Evolutionary conservation across 2,113 vertebrate species (phyloP), one percentile per base, ranked within the genome.

Genomic region (Thermophis baileyi): DNA sequence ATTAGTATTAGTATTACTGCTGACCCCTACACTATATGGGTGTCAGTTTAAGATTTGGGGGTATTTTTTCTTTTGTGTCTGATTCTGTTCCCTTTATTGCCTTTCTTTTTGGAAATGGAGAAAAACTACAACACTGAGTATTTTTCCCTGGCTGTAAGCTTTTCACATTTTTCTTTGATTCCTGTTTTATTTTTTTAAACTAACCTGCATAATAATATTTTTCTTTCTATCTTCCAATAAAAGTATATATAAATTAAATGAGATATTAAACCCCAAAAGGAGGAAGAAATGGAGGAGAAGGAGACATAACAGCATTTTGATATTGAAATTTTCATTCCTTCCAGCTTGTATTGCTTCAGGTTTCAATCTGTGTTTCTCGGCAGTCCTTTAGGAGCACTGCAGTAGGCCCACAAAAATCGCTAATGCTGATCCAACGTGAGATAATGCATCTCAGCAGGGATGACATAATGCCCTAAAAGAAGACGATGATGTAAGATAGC

Each of bases 401-500:
- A 98, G 98, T 97, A 97, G 96, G 97, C 97, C 97, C 1, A 93
- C 97, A 98, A 97, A 97, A 97, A 97, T 98, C 22, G 88, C 97
- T 98, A 97, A 97, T 98, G 97, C 97, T 97, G 97, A 97, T 97
- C 97, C 97, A 97, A 97, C 95, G 95, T 95, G 94, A 97, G 97
- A 98, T 97, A 98, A 98, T 98, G 97, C 89, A 89, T 97, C 98
- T 98, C 97, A 97, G 97, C 97, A 98, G 97, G 96, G 97, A 98
- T 98, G 98, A 98, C 98, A 98, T 98, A 98, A 98, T 98, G 98
- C 95, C 96, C 98, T 98, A 98, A 98, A 98, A 98, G 97, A 97
- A 98, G 98, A 96, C 94, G 87, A 97, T 98, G 98, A 98, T 98
- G 98, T 98, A 98, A 98, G 98, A 97, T 94, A 97, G 98, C 96